phyloP scores from a whole-genome alignment of 2,797 vertebrate genomes.

The Tapera naevia region DNA sequence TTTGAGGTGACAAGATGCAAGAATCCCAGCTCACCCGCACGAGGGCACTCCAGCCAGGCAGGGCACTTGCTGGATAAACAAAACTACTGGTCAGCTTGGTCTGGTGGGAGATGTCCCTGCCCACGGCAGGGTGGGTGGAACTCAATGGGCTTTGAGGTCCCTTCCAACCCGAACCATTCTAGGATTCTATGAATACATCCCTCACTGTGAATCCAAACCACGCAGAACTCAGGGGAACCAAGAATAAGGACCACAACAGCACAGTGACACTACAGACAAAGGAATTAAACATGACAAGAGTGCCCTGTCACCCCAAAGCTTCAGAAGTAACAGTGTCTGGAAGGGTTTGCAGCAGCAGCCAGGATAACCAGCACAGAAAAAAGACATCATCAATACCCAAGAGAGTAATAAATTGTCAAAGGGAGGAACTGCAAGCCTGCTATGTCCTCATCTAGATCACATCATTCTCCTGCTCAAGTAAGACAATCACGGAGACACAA shows the following conservation, averaged over 20 bases:
- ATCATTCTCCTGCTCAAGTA: neutral
- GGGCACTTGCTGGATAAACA: neutral
- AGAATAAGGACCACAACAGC: neutral
- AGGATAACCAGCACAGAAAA: neutral
- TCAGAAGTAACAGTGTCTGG: neutral
- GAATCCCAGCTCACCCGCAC: neutral
- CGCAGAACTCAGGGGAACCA: neutral
- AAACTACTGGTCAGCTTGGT: neutral
- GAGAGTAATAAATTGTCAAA: neutral
- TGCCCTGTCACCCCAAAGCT: rapidly evolving
- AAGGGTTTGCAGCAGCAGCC: neutral
- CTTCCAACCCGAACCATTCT: too few species aligned
- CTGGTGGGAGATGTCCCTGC: too few species aligned
- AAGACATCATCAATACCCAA: neutral
- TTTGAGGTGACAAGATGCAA: rapidly evolving
- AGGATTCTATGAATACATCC: too few species aligned
- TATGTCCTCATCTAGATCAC: neutral
- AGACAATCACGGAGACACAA: neutral
- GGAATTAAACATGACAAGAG: neutral
- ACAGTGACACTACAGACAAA: neutral
- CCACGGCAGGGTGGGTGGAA: too few species aligned
- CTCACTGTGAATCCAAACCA: neutral
- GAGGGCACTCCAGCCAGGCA: neutral
- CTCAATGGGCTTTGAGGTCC: too few species aligned
- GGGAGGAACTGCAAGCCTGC: neutral